Conservation (phyloP, 2,797 vertebrate genomes). For the Petrocephalus sullivani region DNA sequence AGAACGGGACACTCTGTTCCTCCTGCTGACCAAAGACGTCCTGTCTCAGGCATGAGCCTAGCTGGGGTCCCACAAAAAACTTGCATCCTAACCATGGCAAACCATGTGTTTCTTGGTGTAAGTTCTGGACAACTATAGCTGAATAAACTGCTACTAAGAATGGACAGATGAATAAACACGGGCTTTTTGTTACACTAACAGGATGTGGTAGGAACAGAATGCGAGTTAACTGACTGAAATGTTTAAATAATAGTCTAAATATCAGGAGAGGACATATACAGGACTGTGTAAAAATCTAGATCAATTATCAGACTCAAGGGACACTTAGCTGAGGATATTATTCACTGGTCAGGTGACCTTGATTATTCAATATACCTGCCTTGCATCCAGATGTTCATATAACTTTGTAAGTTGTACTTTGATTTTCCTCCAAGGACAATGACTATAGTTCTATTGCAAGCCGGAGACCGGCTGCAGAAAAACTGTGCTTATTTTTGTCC, state of each 20-base stretch:
- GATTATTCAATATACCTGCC: neutral
- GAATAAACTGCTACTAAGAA: slow-evolving; percentile 8
- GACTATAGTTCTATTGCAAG: neutral
- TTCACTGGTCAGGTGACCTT: neutral
- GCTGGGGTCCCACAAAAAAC: neutral
- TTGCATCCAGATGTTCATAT: neutral
- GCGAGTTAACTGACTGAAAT: neutral
- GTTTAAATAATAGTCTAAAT: neutral
- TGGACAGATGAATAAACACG: neutral
- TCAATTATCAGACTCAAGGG: neutral
- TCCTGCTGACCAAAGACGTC: neutral
- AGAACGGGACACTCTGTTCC: neutral
- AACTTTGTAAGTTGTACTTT: neutral
- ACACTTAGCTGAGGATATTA: neutral
- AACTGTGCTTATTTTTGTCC: neutral
- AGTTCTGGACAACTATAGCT: neutral
- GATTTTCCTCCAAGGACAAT: neutral
- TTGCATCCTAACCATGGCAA: neutral
- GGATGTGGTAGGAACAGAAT: neutral
- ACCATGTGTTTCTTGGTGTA: neutral
- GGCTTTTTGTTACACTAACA: neutral
- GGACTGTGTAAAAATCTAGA: neutral
- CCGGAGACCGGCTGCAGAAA: neutral
- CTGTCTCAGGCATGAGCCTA: neutral
- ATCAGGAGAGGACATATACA: neutral